Conservation (phyloP, 92 coral and sea anemone species). For the Heliopora coerulea region DNA sequence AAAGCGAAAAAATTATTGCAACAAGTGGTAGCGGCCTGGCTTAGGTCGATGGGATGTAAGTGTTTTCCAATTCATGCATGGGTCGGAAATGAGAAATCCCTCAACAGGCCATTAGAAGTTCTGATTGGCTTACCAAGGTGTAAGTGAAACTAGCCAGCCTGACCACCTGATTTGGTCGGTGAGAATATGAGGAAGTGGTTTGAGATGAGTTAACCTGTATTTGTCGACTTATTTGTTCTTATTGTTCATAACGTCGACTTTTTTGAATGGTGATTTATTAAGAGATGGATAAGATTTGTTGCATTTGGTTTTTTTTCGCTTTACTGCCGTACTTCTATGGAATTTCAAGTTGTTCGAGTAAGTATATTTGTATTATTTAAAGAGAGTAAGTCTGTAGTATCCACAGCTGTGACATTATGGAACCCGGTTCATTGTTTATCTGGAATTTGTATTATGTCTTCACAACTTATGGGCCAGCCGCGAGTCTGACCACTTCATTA, state of each 20-base stretch:
- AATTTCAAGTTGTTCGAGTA: conserved; percentile 12
- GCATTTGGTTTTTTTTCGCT: conserved; percentile 9
- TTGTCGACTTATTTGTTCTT: conserved; percentile 10
- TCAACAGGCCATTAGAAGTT: neutral
- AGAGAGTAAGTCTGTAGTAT: too few relatives aligned
- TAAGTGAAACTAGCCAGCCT: neutral
- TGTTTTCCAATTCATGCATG: too few relatives aligned
- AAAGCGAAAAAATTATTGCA: too few relatives aligned
- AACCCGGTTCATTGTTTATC: too few relatives aligned
- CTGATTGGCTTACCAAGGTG: conserved; percentile 10
- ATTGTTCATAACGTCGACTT: neutral
- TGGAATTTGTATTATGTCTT: too few relatives aligned
- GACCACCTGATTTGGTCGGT: neutral
- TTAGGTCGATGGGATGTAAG: too few relatives aligned
- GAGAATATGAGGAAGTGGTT: neutral
- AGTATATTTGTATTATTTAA: neutral
- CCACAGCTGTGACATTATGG: too few relatives aligned
- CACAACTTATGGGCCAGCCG: too few relatives aligned
- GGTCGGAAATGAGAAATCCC: conserved; percentile 14
- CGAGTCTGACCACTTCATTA: too few relatives aligned
- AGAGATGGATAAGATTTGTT: neutral
- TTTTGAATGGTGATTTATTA: conserved; percentile 21
- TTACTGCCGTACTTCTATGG: neutral
- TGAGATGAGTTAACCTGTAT: conserved; percentile 2
- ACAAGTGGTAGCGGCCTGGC: too few relatives aligned